Evolutionary conservation across 2,113 vertebrate species (phyloP).

Genomic region (Pluvianellus socialis): DNA sequence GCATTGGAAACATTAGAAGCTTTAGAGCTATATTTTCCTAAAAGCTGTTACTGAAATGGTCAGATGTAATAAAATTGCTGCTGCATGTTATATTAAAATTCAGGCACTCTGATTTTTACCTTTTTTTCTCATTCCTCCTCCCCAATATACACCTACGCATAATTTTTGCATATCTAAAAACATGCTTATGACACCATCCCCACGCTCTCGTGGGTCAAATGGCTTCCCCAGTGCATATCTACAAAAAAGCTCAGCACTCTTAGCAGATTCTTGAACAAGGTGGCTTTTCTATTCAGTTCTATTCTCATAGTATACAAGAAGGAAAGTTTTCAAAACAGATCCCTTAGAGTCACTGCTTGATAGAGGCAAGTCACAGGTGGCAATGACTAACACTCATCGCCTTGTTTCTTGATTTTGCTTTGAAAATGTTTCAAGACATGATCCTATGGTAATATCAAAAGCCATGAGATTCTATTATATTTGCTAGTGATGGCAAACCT

Average conservation of each 20-base stretch:
- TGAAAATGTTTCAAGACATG: background rate
- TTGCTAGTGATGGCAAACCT: background rate
- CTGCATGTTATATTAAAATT: background rate
- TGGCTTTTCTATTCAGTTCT: background rate
- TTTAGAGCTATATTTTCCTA: background rate
- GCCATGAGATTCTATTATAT: background rate
- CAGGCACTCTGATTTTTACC: background rate
- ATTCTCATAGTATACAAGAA: background rate
- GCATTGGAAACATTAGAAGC: background rate
- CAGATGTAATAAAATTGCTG: background rate
- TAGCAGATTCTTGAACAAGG: background rate
- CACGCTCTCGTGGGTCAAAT: background rate
- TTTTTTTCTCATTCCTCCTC: background rate
- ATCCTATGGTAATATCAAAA: background rate
- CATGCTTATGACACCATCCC: background rate
- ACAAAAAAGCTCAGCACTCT: background rate
- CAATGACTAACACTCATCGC: background rate
- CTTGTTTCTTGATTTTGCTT: background rate
- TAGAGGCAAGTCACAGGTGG: background rate
- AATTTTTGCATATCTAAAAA: background rate
- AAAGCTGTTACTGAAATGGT: background rate
- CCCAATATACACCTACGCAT: rapidly evolving
- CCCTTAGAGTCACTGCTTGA: background rate
- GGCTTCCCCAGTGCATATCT: background rate
- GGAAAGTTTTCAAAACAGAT: background rate